Conservation (phyloP, 2,113 vertebrate genomes). For the Falcunculus frontatus region DNA sequence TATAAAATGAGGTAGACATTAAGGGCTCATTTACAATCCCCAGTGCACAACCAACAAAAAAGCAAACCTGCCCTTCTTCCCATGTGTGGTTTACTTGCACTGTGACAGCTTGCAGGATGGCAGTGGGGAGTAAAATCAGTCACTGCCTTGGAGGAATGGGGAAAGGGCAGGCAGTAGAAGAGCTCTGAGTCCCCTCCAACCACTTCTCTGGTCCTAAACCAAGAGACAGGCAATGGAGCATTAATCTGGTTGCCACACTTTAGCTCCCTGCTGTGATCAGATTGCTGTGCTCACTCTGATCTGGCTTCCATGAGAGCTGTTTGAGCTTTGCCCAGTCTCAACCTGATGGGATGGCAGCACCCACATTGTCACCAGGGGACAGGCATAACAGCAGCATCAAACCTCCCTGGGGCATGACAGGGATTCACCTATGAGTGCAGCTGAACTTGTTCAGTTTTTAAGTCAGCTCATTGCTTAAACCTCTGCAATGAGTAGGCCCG, state of each 20-base stretch:
- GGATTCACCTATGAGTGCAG: background rate
- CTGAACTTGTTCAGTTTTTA: background rate
- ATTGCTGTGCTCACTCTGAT: background rate
- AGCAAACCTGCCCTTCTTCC: background rate
- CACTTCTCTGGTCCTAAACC: background rate
- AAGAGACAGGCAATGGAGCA: background rate
- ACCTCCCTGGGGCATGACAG: background rate
- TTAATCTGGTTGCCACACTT: background rate
- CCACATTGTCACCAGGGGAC: background rate
- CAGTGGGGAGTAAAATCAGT: background rate
- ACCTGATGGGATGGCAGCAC: rapidly evolving
- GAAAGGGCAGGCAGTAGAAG: background rate
- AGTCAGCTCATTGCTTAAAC: background rate
- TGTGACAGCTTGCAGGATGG: background rate
- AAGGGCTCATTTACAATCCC: conserved; percentile 17
- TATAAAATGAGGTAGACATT: conserved; percentile 19
- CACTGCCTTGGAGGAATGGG: background rate
- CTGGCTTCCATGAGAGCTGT: background rate
- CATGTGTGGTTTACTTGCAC: background rate
- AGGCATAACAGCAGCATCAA: background rate
- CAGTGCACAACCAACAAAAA: background rate
- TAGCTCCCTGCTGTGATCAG: background rate
- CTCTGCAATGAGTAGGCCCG: background rate
- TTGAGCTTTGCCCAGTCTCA: background rate
- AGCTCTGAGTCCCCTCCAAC: background rate